phyloP scores from a whole-genome alignment of 2,797 vertebrate genomes.

The Myotis pilosus region DNA sequence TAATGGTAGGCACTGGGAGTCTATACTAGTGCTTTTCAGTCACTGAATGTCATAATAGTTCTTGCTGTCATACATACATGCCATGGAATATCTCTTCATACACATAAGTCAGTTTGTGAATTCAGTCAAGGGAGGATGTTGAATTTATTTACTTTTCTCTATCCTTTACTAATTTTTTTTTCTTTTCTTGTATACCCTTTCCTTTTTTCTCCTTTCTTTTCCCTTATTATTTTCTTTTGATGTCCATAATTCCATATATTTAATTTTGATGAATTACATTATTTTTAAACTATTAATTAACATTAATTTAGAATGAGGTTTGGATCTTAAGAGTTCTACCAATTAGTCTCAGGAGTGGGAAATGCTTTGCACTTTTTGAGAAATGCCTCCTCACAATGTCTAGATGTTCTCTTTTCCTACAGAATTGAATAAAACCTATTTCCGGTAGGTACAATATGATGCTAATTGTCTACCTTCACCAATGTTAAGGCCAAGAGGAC shows the following conservation, averaged over 20 bases:
- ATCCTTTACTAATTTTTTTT: neutral
- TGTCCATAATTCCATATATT: constrained; percentile 20
- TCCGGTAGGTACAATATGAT: neutral
- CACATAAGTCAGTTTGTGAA: neutral
- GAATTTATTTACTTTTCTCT: neutral
- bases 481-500: neutral
- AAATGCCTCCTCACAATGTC: neutral
- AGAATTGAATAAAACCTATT: neutral
- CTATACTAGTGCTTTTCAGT: neutral
- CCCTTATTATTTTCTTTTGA: neutral
- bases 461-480: neutral
- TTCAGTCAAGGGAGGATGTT: neutral
- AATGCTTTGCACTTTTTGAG: neutral
- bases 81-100: neutral
- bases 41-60: neutral
- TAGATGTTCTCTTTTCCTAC: neutral
- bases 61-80: neutral
- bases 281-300: constrained; percentile 8
- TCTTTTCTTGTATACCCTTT: neutral
- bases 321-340: neutral
- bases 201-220: neutral
- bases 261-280: neutral
- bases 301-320: neutral
- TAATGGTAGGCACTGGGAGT: neutral
- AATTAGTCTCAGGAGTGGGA: neutral